A percentile compares a stretch with the other conserved stretches of the same genome.
These are phyloP conservation scores for Lethrus apterus DNA, from an alignment of 1,140 invertebrate species.

Conservation along the genomic window DNA sequence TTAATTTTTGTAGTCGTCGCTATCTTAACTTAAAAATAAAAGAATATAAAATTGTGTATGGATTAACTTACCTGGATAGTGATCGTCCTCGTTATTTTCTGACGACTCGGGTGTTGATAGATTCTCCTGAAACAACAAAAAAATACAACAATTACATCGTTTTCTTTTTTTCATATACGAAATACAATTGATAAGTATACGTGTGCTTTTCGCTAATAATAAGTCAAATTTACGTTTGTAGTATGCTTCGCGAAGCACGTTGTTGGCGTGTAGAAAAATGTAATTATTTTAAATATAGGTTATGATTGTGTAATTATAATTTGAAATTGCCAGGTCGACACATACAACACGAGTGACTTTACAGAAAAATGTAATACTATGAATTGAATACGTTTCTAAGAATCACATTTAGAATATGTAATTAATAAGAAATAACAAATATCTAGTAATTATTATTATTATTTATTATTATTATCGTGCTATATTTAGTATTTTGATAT, in stretches of 20 bases:
- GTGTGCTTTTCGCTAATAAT: not conserved
- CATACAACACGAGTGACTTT: too few relatives aligned
- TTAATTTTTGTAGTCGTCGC: conserved; percentile 9
- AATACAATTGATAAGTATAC: not conserved
- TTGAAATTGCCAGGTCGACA: conserved; percentile 21
- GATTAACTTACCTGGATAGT: conserved; percentile 54
- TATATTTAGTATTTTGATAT: not conserved
- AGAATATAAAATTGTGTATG: conserved; percentile 4
- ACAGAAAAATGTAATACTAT: conserved; percentile 9
- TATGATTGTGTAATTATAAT: conserved; percentile 18
- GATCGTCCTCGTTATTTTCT: conserved; percentile 62
- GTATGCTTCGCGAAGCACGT: not conserved
- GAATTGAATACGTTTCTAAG: not conserved
- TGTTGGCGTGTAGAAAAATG: conserved; percentile 1
- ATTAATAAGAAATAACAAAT: not conserved
- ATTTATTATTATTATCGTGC: not conserved
- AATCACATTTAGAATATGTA: not conserved
- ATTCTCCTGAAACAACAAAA: conserved; percentile 59
- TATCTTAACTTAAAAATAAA: too few relatives aligned
- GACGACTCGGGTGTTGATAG: conserved; percentile 57
- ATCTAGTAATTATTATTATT: not conserved
- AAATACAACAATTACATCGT: not conserved
- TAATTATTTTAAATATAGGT: conserved; percentile 18
- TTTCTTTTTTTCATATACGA: not conserved
- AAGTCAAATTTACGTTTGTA: not conserved